Evolutionary conservation across 2,888 invertebrate genomes (phyloP).

Genomic region (Rhamnusium bicolor): DNA sequence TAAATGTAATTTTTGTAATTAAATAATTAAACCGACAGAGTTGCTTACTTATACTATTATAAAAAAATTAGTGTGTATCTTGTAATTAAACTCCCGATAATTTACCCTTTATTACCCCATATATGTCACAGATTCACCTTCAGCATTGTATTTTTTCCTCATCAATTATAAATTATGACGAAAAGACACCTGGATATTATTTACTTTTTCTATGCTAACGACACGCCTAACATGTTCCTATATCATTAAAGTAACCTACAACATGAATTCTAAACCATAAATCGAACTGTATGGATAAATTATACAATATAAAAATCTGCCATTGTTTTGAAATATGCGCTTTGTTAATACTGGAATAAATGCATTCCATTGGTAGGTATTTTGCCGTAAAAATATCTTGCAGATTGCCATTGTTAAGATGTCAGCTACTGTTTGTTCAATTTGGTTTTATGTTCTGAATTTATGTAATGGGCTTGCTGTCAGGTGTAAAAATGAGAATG

Average conservation of each 20-base stretch:
- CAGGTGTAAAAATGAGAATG: background rate
- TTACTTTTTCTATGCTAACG: background rate
- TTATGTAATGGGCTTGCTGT: background rate
- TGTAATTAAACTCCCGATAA: background rate
- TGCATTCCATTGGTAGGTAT: background rate
- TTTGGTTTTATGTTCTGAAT: background rate
- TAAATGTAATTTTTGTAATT: too few relatives aligned
- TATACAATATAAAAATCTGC: slow-evolving; percentile 1
- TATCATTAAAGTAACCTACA: slow-evolving; percentile 12
- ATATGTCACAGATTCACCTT: background rate
- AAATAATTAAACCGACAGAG: too few relatives aligned
- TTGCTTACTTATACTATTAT: background rate
- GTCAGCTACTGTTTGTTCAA: background rate
- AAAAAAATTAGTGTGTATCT: background rate
- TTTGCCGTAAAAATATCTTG: background rate
- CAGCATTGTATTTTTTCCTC: background rate
- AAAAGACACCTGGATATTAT: background rate
- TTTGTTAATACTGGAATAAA: background rate
- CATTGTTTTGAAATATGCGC: slow-evolving; percentile 14
- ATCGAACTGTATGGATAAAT: slow-evolving; percentile 5
- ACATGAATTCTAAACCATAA: slow-evolving; percentile 18
- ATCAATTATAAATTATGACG: background rate
- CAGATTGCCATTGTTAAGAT: background rate
- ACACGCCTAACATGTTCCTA: background rate
- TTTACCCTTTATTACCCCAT: background rate